Evolutionary conservation across 1,140 invertebrate species (phyloP).

Genomic region (Zophobas atratus): DNA sequence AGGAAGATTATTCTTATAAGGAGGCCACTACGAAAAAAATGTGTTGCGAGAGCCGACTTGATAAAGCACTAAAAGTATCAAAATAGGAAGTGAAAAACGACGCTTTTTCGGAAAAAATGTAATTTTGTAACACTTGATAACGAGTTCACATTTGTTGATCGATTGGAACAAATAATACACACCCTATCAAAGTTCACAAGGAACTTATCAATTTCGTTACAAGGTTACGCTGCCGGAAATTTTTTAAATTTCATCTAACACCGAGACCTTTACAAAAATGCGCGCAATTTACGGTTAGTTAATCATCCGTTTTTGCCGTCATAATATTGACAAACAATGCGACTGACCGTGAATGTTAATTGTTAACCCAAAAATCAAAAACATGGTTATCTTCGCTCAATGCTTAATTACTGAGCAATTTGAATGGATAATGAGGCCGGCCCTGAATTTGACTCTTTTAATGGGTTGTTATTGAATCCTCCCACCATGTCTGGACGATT

Average conservation of each 20-base stretch:
- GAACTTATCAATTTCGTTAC: too few species aligned
- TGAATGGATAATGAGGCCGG: background rate
- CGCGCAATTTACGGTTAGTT: background rate
- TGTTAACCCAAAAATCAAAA: background rate
- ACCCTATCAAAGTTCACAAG: too few species aligned
- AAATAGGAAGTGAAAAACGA: too few species aligned
- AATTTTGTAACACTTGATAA: too few species aligned
- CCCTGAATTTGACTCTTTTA: slow-evolving; percentile 19
- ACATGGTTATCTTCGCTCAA: background rate
- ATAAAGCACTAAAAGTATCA: too few species aligned
- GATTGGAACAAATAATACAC: too few species aligned
- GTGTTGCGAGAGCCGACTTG: background rate
- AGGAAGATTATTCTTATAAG: background rate
- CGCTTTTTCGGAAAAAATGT: too few species aligned
- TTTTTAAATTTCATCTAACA: background rate
- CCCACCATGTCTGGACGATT: slow-evolving; percentile 14
- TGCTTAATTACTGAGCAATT: slow-evolving; percentile 3
- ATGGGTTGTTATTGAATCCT: slow-evolving; percentile 32
- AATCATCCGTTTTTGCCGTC: background rate
- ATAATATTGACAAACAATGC: slow-evolving; percentile 2
- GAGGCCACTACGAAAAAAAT: background rate
- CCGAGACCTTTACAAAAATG: background rate
- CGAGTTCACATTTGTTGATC: too few species aligned
- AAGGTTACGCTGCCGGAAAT: background rate
- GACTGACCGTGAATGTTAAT: slow-evolving; percentile 1